phyloP scores from a whole-genome alignment of 1,140 invertebrate species.

The Hetaerina americana region DNA sequence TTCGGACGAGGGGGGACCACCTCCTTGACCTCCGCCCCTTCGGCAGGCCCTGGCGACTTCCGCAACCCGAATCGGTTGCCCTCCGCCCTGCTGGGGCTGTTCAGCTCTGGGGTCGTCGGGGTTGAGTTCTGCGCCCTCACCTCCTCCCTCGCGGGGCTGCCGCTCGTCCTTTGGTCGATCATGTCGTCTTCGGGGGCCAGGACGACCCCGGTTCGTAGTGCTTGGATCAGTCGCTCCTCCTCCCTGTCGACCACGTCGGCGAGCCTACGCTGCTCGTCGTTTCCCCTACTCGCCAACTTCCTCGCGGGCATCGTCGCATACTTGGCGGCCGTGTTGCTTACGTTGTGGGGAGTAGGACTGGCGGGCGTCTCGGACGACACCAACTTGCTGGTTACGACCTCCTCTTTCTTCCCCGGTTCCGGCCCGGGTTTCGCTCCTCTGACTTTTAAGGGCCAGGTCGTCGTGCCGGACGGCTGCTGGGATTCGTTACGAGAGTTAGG shows the following conservation, averaged over 20 bases:
- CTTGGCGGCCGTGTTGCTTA: slow-evolving; percentile 2
- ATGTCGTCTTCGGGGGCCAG: slow-evolving; percentile 35
- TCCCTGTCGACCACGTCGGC: slow-evolving; percentile 42
- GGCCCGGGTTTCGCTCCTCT: neutral
- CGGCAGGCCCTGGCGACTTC: neutral
- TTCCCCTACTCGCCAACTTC: neutral
- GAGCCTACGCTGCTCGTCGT: neutral
- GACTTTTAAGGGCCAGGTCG: slow-evolving; percentile 52
- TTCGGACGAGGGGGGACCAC: slow-evolving; percentile 18
- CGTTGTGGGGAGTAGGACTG: slow-evolving; percentile 1
- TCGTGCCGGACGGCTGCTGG: slow-evolving; percentile 22
- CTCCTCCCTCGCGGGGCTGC: slow-evolving; percentile 9
- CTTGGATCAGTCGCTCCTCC: slow-evolving; percentile 63
- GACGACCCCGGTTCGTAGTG: slow-evolving; percentile 57
- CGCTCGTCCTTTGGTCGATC: neutral
- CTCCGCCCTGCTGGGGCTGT: slow-evolving; percentile 18
- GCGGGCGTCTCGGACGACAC: slow-evolving; percentile 28
- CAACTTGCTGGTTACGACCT: neutral
- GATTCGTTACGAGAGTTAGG: no score
- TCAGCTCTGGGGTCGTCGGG: neutral
- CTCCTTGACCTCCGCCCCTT: slow-evolving; percentile 22
- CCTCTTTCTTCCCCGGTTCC: slow-evolving; percentile 5
- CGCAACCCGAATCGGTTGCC: slow-evolving; percentile 3
- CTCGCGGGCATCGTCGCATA: slow-evolving; percentile 18
- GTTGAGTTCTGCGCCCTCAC: slow-evolving; percentile 10